phyloP scores from a whole-genome alignment of 2,888 invertebrate species.

The Xestobium rufovillosum region DNA sequence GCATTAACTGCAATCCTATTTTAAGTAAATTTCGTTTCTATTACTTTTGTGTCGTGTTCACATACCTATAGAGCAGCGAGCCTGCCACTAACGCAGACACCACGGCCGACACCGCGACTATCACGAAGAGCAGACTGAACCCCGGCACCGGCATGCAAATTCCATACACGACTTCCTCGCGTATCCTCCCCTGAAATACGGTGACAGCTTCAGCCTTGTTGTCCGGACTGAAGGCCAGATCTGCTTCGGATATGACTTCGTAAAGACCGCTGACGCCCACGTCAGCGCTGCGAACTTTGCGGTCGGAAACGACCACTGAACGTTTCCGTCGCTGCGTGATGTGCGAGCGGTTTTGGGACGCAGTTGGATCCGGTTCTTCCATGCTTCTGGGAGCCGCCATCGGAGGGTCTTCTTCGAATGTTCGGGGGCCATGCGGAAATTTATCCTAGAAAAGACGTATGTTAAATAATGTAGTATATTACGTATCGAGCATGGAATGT shows the following conservation, averaged over 20 bases:
- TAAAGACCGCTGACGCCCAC: constrained; percentile 86
- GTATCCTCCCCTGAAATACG: constrained; percentile 79
- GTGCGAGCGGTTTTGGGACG: constrained; percentile 1
- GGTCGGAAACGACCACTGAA: constrained; percentile 57
- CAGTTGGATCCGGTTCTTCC: constrained; percentile 7
- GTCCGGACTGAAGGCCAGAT: constrained; percentile 82
- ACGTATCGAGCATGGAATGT: no score
- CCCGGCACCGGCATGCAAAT: constrained; percentile 86
- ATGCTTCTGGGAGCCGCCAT: constrained; percentile 50
- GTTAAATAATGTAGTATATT: no score
- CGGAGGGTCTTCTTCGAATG: constrained; percentile 51
- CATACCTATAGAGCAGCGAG: constrained; percentile 66
- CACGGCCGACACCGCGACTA: constrained; percentile 80
- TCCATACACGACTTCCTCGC: constrained; percentile 85
- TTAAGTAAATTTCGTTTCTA: no score
- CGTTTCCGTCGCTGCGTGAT: constrained; percentile 52
- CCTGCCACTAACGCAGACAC: constrained; percentile 82
- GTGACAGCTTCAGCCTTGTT: constrained; percentile 72
- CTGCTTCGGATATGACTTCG: constrained; percentile 84
- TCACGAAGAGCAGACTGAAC: constrained; percentile 80
- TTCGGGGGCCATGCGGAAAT: constrained; percentile 74
- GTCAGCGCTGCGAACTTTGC: constrained; percentile 74
- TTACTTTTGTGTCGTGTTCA: no score
- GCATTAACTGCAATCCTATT: no score
- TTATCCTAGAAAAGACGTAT: constrained; percentile 44